Base-by-base conservation (phyloP, 2,888 invertebrate species). In the Drosophila gaucha region DNA sequence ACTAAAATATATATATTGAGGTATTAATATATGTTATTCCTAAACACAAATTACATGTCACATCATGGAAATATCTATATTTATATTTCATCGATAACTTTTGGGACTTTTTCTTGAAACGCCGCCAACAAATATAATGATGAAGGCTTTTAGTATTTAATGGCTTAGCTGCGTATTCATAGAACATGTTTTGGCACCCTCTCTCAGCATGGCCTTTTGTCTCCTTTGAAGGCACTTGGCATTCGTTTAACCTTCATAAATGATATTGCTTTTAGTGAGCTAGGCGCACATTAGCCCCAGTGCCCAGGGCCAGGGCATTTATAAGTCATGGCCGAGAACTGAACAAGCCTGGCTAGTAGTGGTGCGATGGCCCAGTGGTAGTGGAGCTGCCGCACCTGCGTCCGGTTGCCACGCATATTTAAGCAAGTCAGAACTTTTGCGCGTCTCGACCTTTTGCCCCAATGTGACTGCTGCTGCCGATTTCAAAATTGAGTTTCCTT, bases 341-440 rank as follows among this genome's bases (percentile, higher is more conserved):
- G 36, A 6, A 24, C 28, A 49, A 41, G 28, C 30, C 50, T 26
- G 52, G 33, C 33, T 24, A n/a, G 5, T 28, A 12, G 26, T 10
- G 35, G 6, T 52, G 33, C 41, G 28, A 30, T 12, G 49, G 26
- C 22, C 47, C 73, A 43, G 20, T 36, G 57, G 63, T 35, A 54
- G 38, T 49, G 24, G 24, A 67, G 52, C 67, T 60, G 57, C 33
- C 46, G 62, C 85, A 80, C 85, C 78, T 80, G 85, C 63, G 85
- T 80, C 80, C 80, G 80, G 85, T 47, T 57, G 60, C 68, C 51
- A 67, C 71, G 83, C 74, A 83, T 84, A 83, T 83, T 86, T 73
- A 75, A 83, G 54, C 60, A 70, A 51, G 44, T 56, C 55, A 67
- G 68, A 86, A 77, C 58, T 82, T 79, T 64, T 64, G 43, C 56